Evolutionary conservation across 2,888 invertebrate species (phyloP), one percentile per base, ranked within the genome.

Genomic region (Bibio marci): DNA sequence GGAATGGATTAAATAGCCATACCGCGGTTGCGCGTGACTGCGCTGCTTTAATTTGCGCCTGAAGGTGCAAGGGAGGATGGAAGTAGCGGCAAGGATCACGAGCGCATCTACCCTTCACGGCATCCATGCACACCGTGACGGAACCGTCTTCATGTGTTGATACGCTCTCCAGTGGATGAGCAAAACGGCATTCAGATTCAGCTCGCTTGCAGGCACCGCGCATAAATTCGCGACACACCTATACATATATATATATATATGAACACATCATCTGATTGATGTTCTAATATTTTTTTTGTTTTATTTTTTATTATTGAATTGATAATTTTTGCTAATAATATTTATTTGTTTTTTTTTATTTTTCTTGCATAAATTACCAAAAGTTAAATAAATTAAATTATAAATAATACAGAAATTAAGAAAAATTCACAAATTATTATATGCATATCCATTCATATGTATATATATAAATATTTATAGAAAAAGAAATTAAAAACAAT

Each of bases 101-200:
- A 77, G 85, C 80, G 81, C 92, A 92, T 80, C 88, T 83, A 76
- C 88, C 87, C 80, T 87, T 87, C 76, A 92, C 85, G 78, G 87
- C 91, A 80, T 94, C 92, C 91, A 92, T 92, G 88, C 94, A 94
- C 78, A 92, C 91, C 75, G 91, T 91, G 78, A 92, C 91, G 72
- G 87, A 83, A 80, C 91, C 91, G 80, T 92, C 92, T 71, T 85
- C 83, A 75, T 88, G 90, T 73, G 88, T 80, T 70, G 81, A 80
- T 70, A 91, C 88, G 72, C 86, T 81, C 72, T 90, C 82, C 73
- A 88, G 81, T 73, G 92, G 92, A 78, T 92, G 92, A 74, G 92
- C 92, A 80, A 86, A 92, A 75, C 91, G 90, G 80, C 92, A 94
- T 77, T 92, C 92, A 66, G 81, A 77, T 75, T 90, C 90, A 66